Percentiles rank a stretch among this genome's conserved stretches.
Evolutionary conservation across 1,140 invertebrate species (phyloP).

Genomic region (Zaprionus taronus): DNA sequence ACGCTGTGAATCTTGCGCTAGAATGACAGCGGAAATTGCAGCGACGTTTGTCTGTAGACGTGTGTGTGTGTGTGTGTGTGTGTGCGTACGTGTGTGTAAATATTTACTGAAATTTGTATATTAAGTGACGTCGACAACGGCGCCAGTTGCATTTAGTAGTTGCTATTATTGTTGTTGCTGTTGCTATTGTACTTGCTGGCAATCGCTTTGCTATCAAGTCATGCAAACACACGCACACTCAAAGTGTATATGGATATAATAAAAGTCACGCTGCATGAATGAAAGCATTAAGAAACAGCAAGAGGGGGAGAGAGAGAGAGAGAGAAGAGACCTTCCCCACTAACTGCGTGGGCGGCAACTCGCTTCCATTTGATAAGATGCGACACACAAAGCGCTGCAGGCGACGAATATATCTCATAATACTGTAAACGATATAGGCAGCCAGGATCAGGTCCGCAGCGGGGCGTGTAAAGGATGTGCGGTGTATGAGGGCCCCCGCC

Average conservation of each 20-base stretch:
- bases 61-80: slow-evolving; percentile 1
- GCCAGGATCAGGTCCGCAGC: too few species aligned
- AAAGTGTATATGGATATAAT: slow-evolving; percentile 41
- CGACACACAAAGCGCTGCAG: slow-evolving; percentile 21
- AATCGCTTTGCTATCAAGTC: slow-evolving; percentile 45
- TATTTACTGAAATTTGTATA: slow-evolving; percentile 83
- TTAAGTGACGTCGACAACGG: slow-evolving; percentile 72
- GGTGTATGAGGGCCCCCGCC: too few species aligned
- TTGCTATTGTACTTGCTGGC: slow-evolving; percentile 55
- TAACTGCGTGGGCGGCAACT: slow-evolving; percentile 57
- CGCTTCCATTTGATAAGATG: slow-evolving; percentile 12
- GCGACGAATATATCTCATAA: slow-evolving; percentile 6
- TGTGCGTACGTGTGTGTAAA: slow-evolving; percentile 53
- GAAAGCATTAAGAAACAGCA: slow-evolving; percentile 43
- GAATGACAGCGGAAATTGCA: slow-evolving; percentile 41
- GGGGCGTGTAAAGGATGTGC: too few species aligned
- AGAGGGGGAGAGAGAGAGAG: neutral
- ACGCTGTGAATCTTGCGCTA: slow-evolving; percentile 17
- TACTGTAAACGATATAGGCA: neutral
- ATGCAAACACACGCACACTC: slow-evolving; percentile 20
- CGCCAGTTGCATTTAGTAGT: slow-evolving; percentile 41
- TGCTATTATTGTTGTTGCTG: too few species aligned
- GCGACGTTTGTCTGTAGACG: slow-evolving; percentile 5
- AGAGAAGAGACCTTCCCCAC: neutral
- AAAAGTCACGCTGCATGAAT: slow-evolving; percentile 73